These are phyloP conservation scores for Theropithecus gelada DNA, from an alignment of 2,113 vertebrate species.

Conservation along the genomic window DNA sequence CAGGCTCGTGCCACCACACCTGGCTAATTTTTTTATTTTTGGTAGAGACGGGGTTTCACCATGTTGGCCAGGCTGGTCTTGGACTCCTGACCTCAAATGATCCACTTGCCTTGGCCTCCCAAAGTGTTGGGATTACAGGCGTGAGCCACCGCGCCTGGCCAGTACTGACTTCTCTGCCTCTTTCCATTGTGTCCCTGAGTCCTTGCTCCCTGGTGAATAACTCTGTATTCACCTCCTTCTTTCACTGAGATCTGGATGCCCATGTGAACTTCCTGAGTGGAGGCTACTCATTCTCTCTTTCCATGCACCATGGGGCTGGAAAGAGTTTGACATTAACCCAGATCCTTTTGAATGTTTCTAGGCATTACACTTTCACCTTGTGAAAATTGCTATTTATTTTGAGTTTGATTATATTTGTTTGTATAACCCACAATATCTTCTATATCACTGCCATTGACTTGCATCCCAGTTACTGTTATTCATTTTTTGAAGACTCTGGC, in stretches of 20 bases:
- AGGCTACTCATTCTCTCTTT: neutral
- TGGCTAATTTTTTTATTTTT: too few relatives aligned
- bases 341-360: neutral
- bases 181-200: neutral
- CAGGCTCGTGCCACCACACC: too few relatives aligned
- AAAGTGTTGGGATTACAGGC: too few relatives aligned
- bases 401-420: neutral
- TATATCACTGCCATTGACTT: neutral
- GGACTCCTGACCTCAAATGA: too few relatives aligned
- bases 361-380: neutral
- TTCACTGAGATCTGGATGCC: neutral
- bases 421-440: neutral
- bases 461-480: neutral
- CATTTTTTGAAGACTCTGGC: neutral
- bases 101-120: too few relatives aligned
- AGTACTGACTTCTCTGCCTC: neutral
- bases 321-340: neutral
- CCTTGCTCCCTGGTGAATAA: neutral
- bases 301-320: neutral
- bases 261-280: neutral
- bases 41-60: too few relatives aligned
- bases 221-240: neutral
- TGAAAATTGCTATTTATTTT: neutral
- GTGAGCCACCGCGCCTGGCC: too few relatives aligned
- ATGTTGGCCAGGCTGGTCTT: too few relatives aligned